Evolutionary conservation across 2,888 invertebrate genomes (phyloP).

Genomic region (Lordiphosa fenestrarum): DNA sequence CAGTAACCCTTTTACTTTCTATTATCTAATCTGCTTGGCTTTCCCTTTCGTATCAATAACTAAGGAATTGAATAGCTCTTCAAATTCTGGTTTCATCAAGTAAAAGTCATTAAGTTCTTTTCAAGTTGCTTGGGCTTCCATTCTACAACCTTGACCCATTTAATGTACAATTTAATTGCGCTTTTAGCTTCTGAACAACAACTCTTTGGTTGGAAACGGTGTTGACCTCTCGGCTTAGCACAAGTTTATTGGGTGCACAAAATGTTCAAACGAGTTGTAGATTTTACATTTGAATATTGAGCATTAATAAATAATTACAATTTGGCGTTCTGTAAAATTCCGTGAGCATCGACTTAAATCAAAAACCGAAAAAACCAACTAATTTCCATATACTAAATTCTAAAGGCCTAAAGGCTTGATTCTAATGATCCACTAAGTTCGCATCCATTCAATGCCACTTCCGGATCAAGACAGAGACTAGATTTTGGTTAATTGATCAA

Average conservation of each 20-base stretch:
- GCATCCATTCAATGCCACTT: constrained; percentile 43
- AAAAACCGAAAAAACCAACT: constrained; percentile 42
- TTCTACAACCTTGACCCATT: constrained; percentile 26
- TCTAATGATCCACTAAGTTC: constrained; percentile 41
- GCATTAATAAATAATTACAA: background rate
- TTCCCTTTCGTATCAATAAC: background rate
- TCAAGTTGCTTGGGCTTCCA: background rate
- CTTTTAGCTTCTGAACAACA: constrained; percentile 17
- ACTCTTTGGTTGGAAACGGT: constrained; percentile 15
- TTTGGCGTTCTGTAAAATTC: constrained; percentile 11
- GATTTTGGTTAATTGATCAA: constrained; percentile 9
- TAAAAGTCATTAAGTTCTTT: background rate
- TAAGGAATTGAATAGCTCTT: background rate
- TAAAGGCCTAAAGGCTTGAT: constrained; percentile 50
- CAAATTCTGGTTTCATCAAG: background rate
- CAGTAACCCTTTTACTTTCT: no score
- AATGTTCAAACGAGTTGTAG: constrained; percentile 16
- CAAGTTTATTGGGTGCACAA: constrained; percentile 14
- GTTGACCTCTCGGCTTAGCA: constrained; percentile 16
- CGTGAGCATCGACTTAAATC: constrained; percentile 20
- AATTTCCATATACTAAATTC: constrained; percentile 62
- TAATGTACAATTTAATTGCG: constrained; percentile 6
- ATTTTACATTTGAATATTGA: constrained; percentile 10
- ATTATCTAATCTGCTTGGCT: background rate
- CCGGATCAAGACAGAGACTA: constrained; percentile 50